Evolutionary conservation across 2,797 vertebrate species (phyloP), one percentile per base, ranked within the genome.

Genomic region (Poeciliopsis infans): DNA sequence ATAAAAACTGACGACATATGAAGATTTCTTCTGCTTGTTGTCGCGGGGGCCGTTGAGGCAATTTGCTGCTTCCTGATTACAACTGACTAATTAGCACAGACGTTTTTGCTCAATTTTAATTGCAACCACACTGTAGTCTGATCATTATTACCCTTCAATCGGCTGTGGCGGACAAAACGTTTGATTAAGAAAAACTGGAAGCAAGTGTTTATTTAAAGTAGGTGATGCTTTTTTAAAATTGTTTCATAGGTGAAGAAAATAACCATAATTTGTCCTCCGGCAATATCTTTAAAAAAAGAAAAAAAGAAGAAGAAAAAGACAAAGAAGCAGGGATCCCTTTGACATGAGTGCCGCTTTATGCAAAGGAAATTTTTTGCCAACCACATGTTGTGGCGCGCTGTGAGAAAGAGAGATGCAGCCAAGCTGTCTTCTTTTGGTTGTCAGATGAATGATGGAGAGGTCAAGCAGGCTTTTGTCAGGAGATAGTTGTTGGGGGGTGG

Each of bases 391-490:
- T 88, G 49, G 82, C 75, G 61, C 76, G 85, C 80, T 59, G 70
- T 1, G 13, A 83, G 83, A 74, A 82, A 59, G 76, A 80, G 81
- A 91, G 90, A 90, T 83, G 79, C 83, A 87, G 87, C 80, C 86
- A 90, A 90, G 88, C 90, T 91, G 92, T 92, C 91, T 85, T 86
- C 84, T 61, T 86, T 88, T 81, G 84, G 85, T 88, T 89, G 90
- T 93, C 90, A 93, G 25, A 53, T 75, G 59, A 80, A 85, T 92
- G 91, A 93, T 90, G 88, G 92, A 91, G 92, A 89, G 76, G 79
- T 83, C 92, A 89, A 84, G 88, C 91, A 89, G 93, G 90, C 90
- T 94, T 92, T 93, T 93, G 91, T 94, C 92, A 93, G 92, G 89
- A 91, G 90, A 72, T 86, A 78, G 77, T 70, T 46, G 70, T 46